Percentiles rank a stretch among this genome's conserved stretches.
Evolutionary conservation across 1,140 invertebrate genomes (phyloP).

Genomic region (Drosophila hydei): DNA sequence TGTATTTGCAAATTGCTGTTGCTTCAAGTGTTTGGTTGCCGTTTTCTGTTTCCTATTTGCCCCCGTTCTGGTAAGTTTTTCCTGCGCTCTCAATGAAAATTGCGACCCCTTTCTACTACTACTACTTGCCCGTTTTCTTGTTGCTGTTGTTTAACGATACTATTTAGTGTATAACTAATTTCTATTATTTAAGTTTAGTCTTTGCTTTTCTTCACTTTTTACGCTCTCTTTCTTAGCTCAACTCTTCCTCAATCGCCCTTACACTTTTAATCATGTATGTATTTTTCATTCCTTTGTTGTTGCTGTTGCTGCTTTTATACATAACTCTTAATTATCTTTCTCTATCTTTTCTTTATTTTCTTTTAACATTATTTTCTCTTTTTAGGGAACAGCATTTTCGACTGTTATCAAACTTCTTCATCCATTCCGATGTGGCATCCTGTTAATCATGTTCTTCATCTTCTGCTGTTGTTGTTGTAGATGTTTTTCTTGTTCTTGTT

Average conservation of each 20-base stretch:
- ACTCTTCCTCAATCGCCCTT: background rate
- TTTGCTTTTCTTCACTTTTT: conserved; percentile 77
- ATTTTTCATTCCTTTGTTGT: conserved; percentile 31
- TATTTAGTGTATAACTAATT: conserved; percentile 75
- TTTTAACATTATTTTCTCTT: conserved; percentile 24
- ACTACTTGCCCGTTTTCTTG: conserved; percentile 19
- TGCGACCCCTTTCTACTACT: conserved; percentile 6
- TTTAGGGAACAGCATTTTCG: conserved; percentile 51
- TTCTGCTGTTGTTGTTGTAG: conserved; percentile 18
- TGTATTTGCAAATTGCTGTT: conserved; percentile 21
- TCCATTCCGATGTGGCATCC: conserved; percentile 9
- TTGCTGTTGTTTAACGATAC: conserved; percentile 44
- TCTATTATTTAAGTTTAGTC: conserved; percentile 81
- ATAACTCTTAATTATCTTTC: conserved; percentile 47
- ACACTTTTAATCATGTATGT: conserved; percentile 52
- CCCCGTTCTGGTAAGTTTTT: conserved; percentile 16
- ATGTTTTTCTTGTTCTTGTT: conserved; percentile 24
- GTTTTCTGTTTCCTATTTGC: too few relatives aligned
- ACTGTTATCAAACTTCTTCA: conserved; percentile 20
- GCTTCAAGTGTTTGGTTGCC: conserved; percentile 17
- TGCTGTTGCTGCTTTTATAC: conserved; percentile 44
- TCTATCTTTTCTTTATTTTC: conserved; percentile 26
- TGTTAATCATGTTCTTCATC: background rate
- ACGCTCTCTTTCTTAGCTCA: conserved; percentile 16
- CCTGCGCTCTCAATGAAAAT: conserved; percentile 21